Percentiles rank a stretch among this genome's conserved stretches.
These are phyloP conservation scores for Linepithema humile DNA, from an alignment of 1,140 invertebrate species.

Conservation along the genomic window DNA sequence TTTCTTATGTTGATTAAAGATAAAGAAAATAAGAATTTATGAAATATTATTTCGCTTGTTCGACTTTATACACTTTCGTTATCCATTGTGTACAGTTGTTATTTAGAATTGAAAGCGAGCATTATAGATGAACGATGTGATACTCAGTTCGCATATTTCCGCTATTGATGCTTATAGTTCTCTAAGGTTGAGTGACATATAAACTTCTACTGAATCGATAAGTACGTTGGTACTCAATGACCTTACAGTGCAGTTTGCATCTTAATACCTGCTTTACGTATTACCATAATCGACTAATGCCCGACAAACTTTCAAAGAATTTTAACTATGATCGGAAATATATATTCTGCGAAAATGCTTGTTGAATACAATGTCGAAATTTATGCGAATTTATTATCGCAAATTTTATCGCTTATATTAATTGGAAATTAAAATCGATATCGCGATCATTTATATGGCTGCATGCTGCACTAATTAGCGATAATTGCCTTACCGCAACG, in stretches of 20 bases:
- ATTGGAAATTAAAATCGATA: not conserved
- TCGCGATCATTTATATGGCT: not conserved
- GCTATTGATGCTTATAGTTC: not conserved
- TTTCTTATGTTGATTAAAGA: too few species aligned
- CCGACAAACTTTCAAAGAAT: not conserved
- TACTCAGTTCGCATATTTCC: not conserved
- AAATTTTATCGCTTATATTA: not conserved
- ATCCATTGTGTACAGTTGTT: too few species aligned
- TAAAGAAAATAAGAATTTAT: too few species aligned
- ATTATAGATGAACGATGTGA: not conserved
- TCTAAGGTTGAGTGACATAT: constrained; percentile 26
- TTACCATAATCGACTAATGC: not conserved
- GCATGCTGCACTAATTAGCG: not conserved
- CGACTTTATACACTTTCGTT: too few species aligned
- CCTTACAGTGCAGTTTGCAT: constrained; percentile 10
- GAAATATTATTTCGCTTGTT: too few species aligned
- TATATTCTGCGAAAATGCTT: not conserved
- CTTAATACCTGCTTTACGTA: not conserved
- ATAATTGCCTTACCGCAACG: not conserved
- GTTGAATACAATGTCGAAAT: not conserved
- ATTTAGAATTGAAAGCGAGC: not conserved
- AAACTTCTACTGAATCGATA: not conserved
- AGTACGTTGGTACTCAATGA: not conserved
- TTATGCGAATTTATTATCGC: not conserved
- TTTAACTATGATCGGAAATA: not conserved